These are phyloP conservation scores for Lanius collurio DNA, from an alignment of 2,113 vertebrate species.

Conservation along the genomic window DNA sequence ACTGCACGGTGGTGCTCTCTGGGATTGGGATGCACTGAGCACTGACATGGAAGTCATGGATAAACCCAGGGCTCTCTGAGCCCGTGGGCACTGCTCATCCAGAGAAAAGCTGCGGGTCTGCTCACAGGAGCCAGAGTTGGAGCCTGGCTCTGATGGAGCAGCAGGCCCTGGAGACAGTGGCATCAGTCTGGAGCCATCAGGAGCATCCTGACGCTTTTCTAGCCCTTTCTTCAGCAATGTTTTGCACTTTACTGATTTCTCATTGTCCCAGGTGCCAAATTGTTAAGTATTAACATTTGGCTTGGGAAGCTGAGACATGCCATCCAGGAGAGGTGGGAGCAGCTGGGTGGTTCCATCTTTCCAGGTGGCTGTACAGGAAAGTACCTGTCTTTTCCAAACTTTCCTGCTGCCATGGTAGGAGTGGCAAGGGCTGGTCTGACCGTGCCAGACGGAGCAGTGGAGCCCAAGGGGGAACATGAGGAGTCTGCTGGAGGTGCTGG, in stretches of 20 bases:
- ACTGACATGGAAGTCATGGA: background rate
- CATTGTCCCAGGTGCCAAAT: background rate
- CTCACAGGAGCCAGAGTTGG: background rate
- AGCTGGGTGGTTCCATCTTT: background rate
- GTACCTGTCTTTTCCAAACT: background rate
- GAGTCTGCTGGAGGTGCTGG: background rate
- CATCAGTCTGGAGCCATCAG: background rate
- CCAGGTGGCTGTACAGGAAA: constrained; percentile 24
- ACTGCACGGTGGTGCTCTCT: rapidly evolving
- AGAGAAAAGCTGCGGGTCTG: background rate
- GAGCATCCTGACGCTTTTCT: background rate
- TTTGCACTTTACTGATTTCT: background rate
- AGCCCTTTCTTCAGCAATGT: background rate
- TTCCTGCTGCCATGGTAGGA: background rate
- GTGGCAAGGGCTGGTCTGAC: background rate
- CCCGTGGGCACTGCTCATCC: background rate
- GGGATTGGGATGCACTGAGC: rapidly evolving
- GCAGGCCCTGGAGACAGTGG: background rate
- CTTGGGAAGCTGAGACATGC: background rate
- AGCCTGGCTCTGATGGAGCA: background rate
- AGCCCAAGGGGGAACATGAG: background rate
- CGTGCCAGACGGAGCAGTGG: background rate
- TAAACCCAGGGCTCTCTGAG: background rate
- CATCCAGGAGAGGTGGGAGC: background rate
- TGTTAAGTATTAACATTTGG: constrained; percentile 9